A percentile compares a stretch with the other conserved stretches of the same genome.
These are phyloP conservation scores for Odobenus rosmarus DNA, from an alignment of 2,113 vertebrate genomes.

Conservation along the genomic window DNA sequence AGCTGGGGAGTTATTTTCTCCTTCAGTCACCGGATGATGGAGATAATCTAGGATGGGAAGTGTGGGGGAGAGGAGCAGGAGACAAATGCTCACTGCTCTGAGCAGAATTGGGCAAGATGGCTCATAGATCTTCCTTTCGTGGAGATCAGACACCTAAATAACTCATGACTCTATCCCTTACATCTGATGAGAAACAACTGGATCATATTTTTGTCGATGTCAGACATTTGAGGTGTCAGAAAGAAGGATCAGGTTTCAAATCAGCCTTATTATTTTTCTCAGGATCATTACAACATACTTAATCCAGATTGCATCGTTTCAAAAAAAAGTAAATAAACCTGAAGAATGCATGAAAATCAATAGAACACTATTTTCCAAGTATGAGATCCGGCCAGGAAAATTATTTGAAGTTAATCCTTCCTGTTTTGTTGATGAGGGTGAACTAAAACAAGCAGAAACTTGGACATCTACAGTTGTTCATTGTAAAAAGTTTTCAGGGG, in stretches of 20 bases:
- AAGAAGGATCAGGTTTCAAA: constrained; percentile 29
- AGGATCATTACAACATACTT: constrained; percentile 54
- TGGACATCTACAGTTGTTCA: background rate
- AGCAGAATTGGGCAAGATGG: constrained; percentile 43
- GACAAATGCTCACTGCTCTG: background rate
- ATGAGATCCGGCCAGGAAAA: background rate
- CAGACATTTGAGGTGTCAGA: background rate
- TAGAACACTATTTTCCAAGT: constrained; percentile 10
- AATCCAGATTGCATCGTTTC: background rate
- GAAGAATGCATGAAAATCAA: constrained; percentile 28
- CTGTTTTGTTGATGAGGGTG: constrained; percentile 13
- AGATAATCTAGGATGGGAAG: constrained; percentile 68
- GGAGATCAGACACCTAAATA: background rate
- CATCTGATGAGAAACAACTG: background rate
- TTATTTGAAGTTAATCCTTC: constrained; percentile 48
- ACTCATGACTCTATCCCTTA: background rate
- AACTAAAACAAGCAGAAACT: constrained; percentile 53
- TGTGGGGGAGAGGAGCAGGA: constrained; percentile 19
- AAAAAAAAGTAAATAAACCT: background rate
- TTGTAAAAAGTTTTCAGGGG: background rate
- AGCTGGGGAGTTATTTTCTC: constrained; percentile 79
- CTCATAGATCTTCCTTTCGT: background rate
- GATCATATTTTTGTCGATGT: background rate
- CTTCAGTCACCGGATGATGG: constrained; percentile 71
- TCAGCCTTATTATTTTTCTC: background rate